Evolutionary conservation across 2,888 invertebrate species (phyloP).

Genomic region (Lepidonotus clava): DNA sequence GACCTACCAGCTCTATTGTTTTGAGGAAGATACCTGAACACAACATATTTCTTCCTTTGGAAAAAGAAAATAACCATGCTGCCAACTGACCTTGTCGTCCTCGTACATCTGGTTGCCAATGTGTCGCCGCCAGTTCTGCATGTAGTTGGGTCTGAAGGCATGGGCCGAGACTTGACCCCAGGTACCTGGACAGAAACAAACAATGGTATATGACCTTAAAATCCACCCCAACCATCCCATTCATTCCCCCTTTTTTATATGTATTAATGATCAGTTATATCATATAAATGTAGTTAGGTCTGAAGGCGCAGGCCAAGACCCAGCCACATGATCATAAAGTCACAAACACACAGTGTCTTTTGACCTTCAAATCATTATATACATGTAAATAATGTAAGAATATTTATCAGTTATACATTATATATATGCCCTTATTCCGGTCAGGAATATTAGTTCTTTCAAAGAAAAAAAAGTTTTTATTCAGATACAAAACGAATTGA

Average conservation of each 20-base stretch:
- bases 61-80: not conserved
- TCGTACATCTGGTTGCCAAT: not conserved
- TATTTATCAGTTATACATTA: no score
- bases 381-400: no score
- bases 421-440: no score
- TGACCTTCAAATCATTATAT: no score
- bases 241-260: not conserved
- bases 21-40: not conserved
- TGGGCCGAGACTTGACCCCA: slow-evolving; percentile 11
- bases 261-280: not conserved
- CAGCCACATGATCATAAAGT: not conserved
- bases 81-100: not conserved
- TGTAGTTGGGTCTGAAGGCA: slow-evolving; percentile 25
- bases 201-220: not conserved
- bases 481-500: no score
- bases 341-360: not conserved
- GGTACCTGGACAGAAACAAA: not conserved
- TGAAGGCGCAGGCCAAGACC: not conserved
- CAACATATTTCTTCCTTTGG: not conserved
- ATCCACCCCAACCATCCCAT: not conserved
- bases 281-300: not conserved
- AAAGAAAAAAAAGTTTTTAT: no score
- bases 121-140: not conserved
- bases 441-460: no score
- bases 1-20: not conserved